These are phyloP conservation scores for Leptopilina myrica DNA, from an alignment of 2,888 invertebrate genomes.

Conservation along the genomic window DNA sequence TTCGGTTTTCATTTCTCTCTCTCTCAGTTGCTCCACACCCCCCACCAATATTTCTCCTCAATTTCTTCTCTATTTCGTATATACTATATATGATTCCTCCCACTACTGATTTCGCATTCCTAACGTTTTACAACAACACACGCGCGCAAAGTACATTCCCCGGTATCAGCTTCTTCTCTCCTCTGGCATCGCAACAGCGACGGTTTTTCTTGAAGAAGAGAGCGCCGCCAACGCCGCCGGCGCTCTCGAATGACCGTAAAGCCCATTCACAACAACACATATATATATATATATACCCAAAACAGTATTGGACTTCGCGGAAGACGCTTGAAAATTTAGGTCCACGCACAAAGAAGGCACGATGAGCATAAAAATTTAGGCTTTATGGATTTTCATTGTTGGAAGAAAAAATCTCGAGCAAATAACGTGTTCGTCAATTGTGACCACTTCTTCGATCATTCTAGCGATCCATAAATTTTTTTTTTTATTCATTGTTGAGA, in stretches of 20 bases:
- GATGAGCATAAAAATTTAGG: conserved; percentile 24
- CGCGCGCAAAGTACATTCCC: conserved; percentile 23
- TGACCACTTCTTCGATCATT: conserved; percentile 24
- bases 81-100: conserved; percentile 22
- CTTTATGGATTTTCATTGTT: conserved; percentile 35
- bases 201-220: conserved; percentile 55
- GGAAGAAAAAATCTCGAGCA: conserved; percentile 9
- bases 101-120: conserved; percentile 42
- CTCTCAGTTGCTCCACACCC: conserved; percentile 40
- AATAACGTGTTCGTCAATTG: conserved; percentile 20
- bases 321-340: conserved; percentile 29
- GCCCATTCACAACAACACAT: conserved; percentile 20
- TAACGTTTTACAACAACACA: background rate
- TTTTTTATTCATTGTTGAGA: conserved; percentile 27
- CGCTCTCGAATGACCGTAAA: conserved; percentile 38
- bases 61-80: conserved; percentile 37
- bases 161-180: conserved; percentile 37
- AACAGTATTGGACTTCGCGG: conserved; percentile 38
- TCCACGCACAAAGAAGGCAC: conserved; percentile 10
- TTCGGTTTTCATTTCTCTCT: conserved; percentile 48
- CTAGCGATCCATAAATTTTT: conserved; percentile 19
- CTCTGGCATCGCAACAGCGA: conserved; percentile 61
- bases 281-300: background rate
- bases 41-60: conserved; percentile 42
- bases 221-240: conserved; percentile 13